A percentile compares a stretch with the other conserved stretches of the same genome.
Conservation (phyloP, 2,113 vertebrate species). For the Hiodon tergisus region DNA sequence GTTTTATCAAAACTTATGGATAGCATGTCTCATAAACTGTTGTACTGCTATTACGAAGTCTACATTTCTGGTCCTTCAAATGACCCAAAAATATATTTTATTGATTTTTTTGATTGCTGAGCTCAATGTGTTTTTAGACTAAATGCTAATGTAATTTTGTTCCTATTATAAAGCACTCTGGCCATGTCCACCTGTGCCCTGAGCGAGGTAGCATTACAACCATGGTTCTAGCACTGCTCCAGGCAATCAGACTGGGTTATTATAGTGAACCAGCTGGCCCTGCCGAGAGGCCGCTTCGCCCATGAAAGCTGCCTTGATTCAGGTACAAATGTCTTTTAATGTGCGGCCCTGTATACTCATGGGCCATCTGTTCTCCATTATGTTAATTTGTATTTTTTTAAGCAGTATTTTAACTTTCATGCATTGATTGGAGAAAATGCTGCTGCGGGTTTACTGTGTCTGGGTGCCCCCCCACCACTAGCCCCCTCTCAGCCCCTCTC, state of each 20-base stretch:
- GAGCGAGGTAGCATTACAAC: constrained; percentile 6
- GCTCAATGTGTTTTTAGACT: constrained; percentile 25
- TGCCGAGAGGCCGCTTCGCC: constrained; percentile 55
- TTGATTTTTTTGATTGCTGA: constrained; percentile 18
- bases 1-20: too few species aligned
- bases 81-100: constrained; percentile 18
- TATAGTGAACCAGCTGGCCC: constrained; percentile 52
- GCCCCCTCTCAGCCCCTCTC: background rate
- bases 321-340: constrained; percentile 61
- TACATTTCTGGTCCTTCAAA: background rate
- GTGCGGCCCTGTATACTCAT: constrained; percentile 45
- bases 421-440: constrained; percentile 25
- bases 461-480: background rate
- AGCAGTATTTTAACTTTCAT: constrained; percentile 35
- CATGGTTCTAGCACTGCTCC: constrained; percentile 39
- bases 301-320: constrained; percentile 55
- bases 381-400: constrained; percentile 47
- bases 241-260: constrained; percentile 50
- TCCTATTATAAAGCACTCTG: constrained; percentile 20
- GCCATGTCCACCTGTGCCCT: constrained; percentile 34
- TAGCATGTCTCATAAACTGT: too few species aligned
- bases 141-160: constrained; percentile 34
- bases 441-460: too few species aligned
- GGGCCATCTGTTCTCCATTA: constrained; percentile 68
- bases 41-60: background rate